A percentile compares a stretch with the other conserved stretches of the same genome.
Conservation (phyloP, 2,888 invertebrate species). For the Laspeyria flexula region DNA sequence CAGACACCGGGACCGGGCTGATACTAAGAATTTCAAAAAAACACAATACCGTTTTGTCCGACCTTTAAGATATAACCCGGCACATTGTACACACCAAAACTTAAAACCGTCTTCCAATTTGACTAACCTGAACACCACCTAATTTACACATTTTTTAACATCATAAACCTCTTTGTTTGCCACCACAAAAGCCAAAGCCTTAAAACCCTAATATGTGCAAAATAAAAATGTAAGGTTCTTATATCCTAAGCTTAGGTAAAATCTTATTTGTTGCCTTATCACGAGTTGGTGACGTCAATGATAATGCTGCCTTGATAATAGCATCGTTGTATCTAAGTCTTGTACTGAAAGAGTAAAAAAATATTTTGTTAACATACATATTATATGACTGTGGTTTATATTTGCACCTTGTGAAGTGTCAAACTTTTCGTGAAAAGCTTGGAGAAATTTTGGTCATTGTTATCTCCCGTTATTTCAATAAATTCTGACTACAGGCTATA, state of each 20-base stretch:
- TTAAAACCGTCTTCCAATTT: not conserved
- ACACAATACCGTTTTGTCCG: too few species aligned
- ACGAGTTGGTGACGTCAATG: slow-evolving; percentile 32
- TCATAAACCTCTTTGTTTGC: not conserved
- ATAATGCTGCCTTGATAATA: slow-evolving; percentile 32
- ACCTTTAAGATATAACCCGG: too few species aligned
- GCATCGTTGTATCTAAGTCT: slow-evolving; percentile 13
- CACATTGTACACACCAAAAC: too few species aligned
- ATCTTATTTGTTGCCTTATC: slow-evolving; percentile 30
- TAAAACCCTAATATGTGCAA: slow-evolving; percentile 7
- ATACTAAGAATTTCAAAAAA: too few species aligned
- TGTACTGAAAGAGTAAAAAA: slow-evolving; percentile 19
- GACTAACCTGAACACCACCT: not conserved
- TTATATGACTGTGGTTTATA: not conserved
- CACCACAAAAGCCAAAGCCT: not conserved
- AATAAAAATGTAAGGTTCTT: slow-evolving; percentile 18
- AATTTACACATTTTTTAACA: not conserved
- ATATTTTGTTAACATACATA: slow-evolving; percentile 5
- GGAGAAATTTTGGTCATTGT: too few species aligned
- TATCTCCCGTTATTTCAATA: not conserved
- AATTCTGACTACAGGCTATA: too few species aligned
- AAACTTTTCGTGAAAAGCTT: too few species aligned
- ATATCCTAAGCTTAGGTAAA: slow-evolving; percentile 30
- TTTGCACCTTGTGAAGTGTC: too few species aligned
- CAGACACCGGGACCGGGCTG: too few species aligned